These are phyloP conservation scores for Urocyon cinereoargenteus DNA, from an alignment of 2,797 vertebrate species.

Conservation along the genomic window DNA sequence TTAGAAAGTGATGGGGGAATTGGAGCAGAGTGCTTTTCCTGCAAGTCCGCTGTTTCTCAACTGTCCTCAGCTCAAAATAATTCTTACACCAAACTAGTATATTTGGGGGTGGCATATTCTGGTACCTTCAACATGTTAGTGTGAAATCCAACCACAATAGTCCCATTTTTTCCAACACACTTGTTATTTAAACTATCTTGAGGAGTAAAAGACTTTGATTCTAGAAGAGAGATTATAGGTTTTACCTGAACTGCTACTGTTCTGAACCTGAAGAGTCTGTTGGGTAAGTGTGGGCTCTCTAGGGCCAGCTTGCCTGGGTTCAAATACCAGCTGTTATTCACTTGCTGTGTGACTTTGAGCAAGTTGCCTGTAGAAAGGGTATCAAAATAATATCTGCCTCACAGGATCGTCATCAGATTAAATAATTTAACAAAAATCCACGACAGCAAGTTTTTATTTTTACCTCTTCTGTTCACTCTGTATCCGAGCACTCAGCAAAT, in stretches of 20 bases:
- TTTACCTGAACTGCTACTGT: neutral
- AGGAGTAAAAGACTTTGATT: neutral
- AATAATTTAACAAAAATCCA: constrained; percentile 28
- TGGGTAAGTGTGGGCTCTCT: neutral
- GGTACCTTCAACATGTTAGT: neutral
- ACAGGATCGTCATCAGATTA: neutral
- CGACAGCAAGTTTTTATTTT: neutral
- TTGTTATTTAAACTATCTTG: neutral
- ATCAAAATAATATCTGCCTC: neutral
- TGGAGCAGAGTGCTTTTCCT: neutral
- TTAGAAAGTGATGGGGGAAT: neutral
- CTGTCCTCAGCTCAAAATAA: constrained; percentile 22
- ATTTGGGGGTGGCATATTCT: neutral
- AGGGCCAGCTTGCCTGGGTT: neutral
- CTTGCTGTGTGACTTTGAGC: neutral
- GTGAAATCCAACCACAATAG: neutral
- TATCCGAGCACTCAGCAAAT: neutral
- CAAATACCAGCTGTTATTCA: neutral
- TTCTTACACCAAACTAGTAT: neutral
- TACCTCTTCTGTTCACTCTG: neutral
- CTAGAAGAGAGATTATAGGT: neutral
- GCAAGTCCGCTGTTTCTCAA: neutral
- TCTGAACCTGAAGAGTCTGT: neutral
- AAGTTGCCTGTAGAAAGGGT: neutral
- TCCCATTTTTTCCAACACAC: neutral